phyloP scores from a whole-genome alignment of 2,888 invertebrate species.

The Apocheima hispidaria region DNA sequence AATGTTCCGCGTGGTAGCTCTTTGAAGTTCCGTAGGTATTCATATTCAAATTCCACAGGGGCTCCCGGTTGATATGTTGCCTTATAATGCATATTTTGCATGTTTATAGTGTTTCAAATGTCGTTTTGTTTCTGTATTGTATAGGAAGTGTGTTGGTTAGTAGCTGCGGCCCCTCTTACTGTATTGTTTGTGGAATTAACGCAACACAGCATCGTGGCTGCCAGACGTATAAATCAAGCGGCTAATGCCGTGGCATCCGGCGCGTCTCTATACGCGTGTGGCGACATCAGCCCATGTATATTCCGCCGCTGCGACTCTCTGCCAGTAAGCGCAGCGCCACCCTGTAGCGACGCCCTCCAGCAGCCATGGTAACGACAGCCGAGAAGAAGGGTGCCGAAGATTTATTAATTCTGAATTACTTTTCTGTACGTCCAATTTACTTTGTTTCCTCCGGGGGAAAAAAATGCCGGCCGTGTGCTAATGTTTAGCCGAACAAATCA shows the following conservation, averaged over 20 bases:
- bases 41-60: constrained; percentile 64
- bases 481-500: constrained; percentile 29
- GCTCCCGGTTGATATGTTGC: constrained; percentile 61
- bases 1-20: constrained; percentile 35
- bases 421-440: constrained; percentile 49
- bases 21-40: constrained; percentile 52
- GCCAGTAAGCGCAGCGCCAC: constrained; percentile 22
- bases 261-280: constrained; percentile 67
- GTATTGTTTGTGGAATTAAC: constrained; percentile 77
- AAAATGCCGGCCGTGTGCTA: constrained; percentile 20
- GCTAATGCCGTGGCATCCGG: constrained; percentile 82
- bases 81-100: constrained; percentile 62
- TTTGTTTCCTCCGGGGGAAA: constrained; percentile 34
- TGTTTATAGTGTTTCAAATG: constrained; percentile 62
- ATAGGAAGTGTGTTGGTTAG: constrained; percentile 53
- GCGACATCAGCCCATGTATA: constrained; percentile 67
- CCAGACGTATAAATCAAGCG: constrained; percentile 83
- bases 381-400: constrained; percentile 69
- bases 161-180: constrained; percentile 57
- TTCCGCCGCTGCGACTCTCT: constrained; percentile 46
- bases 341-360: constrained; percentile 11
- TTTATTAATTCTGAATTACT: constrained; percentile 77
- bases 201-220: constrained; percentile 67
- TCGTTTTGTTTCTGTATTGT: constrained; percentile 52
- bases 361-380: constrained; percentile 59